These are phyloP conservation scores for Serranus cabrilla DNA, from an alignment of 2,797 vertebrate genomes.

Conservation along the genomic window DNA sequence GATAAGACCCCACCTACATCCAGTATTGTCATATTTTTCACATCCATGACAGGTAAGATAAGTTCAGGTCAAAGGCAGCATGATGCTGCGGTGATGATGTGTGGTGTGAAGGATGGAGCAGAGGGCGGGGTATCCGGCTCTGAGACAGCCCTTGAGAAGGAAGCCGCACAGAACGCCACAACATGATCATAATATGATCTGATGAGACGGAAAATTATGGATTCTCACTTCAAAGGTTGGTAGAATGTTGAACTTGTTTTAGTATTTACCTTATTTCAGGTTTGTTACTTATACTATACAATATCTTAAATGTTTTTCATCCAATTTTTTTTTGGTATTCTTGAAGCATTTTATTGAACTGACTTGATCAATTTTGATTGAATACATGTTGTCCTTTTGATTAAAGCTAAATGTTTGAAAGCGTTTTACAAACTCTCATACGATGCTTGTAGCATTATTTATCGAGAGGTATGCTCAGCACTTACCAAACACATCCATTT, in stretches of 20 bases:
- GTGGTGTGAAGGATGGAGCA: background rate
- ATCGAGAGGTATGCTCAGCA: no score
- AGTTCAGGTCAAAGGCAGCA: background rate
- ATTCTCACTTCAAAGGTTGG: constrained; percentile 66
- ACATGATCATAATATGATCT: background rate
- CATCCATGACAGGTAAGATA: rapidly evolving
- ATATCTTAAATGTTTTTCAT: background rate
- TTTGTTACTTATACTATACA: background rate
- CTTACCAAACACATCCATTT: no score
- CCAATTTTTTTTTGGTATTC: background rate
- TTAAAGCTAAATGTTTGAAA: no score
- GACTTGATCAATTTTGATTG: background rate
- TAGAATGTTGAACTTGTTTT: constrained; percentile 28
- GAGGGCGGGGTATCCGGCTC: background rate
- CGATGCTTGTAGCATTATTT: no score
- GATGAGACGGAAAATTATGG: constrained; percentile 47
- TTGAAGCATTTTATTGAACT: background rate
- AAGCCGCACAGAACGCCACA: constrained; percentile 15
- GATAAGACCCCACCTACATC: background rate
- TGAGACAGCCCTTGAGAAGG: background rate
- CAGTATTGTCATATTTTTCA: background rate
- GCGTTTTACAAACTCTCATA: no score
- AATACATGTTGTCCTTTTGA: no score
- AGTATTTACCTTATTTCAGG: background rate
- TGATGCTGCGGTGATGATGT: background rate